Evolutionary conservation across 2,888 invertebrate species (phyloP).

Genomic region (Lordiphosa fenestrarum): DNA sequence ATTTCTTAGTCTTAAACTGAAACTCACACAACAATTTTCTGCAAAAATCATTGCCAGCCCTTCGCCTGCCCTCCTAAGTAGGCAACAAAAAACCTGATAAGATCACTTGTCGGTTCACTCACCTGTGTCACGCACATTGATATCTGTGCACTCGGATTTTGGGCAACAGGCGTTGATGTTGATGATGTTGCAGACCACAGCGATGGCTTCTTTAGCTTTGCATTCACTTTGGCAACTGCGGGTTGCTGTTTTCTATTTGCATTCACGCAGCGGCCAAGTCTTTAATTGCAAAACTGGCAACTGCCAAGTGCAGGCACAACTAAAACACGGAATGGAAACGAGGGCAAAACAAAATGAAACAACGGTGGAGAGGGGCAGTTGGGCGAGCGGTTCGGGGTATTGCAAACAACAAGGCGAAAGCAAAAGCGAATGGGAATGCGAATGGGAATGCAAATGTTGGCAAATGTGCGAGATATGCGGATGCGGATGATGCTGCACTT

Average conservation of each 20-base stretch:
- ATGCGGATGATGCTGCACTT: slow-evolving; percentile 25
- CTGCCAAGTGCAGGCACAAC: slow-evolving; percentile 18
- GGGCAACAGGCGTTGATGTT: slow-evolving; percentile 6
- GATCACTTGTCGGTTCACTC: slow-evolving; percentile 6
- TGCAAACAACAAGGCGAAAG: slow-evolving; percentile 11
- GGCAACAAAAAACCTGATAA: too few species aligned
- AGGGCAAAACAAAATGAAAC: slow-evolving; percentile 5
- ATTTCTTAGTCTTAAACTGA: too few species aligned
- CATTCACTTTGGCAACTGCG: slow-evolving; percentile 22
- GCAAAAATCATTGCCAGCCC: too few species aligned
- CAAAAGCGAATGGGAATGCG: background rate
- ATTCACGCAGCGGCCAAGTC: slow-evolving; percentile 17
- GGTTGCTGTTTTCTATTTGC: background rate
- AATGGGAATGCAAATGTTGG: slow-evolving; percentile 2
- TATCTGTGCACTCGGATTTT: background rate
- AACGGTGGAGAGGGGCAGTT: slow-evolving; percentile 4
- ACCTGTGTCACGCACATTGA: slow-evolving; percentile 33
- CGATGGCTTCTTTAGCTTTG: slow-evolving; percentile 5
- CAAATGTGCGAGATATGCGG: slow-evolving; percentile 8
- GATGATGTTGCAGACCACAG: background rate
- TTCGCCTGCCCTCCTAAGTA: too few species aligned
- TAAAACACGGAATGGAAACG: slow-evolving; percentile 1
- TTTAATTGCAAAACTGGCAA: slow-evolving; percentile 31
- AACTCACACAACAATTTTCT: too few species aligned
- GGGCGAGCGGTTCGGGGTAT: too few species aligned